Evolutionary conservation across 2,113 vertebrate species (phyloP), one percentile per base, ranked within the genome.

Genomic region (Nesoenas mayeri): DNA sequence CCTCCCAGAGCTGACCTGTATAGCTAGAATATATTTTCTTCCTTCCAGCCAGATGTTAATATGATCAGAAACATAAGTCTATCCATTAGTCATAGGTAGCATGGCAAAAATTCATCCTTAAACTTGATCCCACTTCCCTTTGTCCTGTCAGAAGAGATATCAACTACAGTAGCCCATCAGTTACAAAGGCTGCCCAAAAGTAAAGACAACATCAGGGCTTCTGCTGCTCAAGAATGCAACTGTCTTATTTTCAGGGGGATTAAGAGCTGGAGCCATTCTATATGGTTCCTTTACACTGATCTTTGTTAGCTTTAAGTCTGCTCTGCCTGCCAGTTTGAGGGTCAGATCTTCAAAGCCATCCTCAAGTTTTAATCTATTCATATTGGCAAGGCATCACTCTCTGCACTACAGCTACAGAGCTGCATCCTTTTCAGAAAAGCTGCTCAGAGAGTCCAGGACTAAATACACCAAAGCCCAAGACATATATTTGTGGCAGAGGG

Each of bases 1-100:
- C 74, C 44, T 90, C 75, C 19, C 58, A 65, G 71, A 75, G 34
- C 81, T 77, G 69, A 47, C 62, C 81, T 72, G 15, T 11, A 3
- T 34, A 79, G 57, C 40, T 73, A 79, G n/a, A 72, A 85, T 88
- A 22, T 50, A 84, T 94, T 91, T 94, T 94, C 71, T 79, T 85
- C 65, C 29, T 85, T 94, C 92, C 36, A 57, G 57, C 54, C 92
- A 94, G 88, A 90, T 91, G 85, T 85, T 91, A 78, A 53, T 79
- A 34, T 73, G 50, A 83, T 93, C 66, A 91, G 58, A 88, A 88
- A 28, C 44, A 79, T 79, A 79, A 88, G 71, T 50, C 54, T 91
- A 16, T 72, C 79, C 60, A 26, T 82, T 44, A 88, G 15, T 92
- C 47, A 78, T 34, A 51, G 50, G 58, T 62, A 77, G 40, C 2